These are phyloP conservation scores for Acipenser ruthenus DNA, from an alignment of 2,797 vertebrate genomes.

Conservation along the genomic window DNA sequence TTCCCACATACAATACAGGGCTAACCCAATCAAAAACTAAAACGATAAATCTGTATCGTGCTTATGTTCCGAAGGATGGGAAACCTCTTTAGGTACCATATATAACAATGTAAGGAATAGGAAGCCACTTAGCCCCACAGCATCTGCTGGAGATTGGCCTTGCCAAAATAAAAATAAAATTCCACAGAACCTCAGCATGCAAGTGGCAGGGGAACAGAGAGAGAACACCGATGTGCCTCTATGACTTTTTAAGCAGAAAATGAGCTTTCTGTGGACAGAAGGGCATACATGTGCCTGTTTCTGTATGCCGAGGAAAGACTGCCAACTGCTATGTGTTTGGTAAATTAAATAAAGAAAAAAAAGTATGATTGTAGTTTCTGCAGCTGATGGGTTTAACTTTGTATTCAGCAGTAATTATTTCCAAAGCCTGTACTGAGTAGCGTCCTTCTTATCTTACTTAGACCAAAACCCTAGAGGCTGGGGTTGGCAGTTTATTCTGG, in stretches of 20 bases:
- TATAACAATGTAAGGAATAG: background rate
- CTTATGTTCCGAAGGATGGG: conserved; percentile 10
- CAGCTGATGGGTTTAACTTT: background rate
- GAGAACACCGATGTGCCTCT: background rate
- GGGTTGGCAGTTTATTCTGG: background rate
- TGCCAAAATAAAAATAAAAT: background rate
- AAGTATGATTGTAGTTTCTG: conserved; percentile 5
- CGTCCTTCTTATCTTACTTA: conserved; percentile 10
- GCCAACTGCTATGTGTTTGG: conserved; percentile 8
- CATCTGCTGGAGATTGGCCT: background rate
- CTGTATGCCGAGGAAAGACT: conserved; percentile 1
- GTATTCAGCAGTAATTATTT: background rate
- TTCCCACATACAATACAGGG: too few relatives aligned
- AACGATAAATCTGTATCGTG: too few relatives aligned
- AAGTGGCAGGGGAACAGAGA: background rate
- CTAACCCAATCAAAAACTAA: too few relatives aligned
- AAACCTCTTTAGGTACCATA: conserved; percentile 26
- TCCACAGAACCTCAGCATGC: conserved; percentile 1
- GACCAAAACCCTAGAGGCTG: background rate
- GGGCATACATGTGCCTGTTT: background rate
- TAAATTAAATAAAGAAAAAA: conserved; percentile 14
- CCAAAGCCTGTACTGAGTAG: background rate
- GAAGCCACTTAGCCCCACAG: background rate
- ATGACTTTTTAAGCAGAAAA: conserved; percentile 8
- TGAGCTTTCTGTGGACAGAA: conserved; percentile 11